Base-by-base conservation (phyloP, 1,140 invertebrate species). In the Tetramorium alpestre region DNA sequence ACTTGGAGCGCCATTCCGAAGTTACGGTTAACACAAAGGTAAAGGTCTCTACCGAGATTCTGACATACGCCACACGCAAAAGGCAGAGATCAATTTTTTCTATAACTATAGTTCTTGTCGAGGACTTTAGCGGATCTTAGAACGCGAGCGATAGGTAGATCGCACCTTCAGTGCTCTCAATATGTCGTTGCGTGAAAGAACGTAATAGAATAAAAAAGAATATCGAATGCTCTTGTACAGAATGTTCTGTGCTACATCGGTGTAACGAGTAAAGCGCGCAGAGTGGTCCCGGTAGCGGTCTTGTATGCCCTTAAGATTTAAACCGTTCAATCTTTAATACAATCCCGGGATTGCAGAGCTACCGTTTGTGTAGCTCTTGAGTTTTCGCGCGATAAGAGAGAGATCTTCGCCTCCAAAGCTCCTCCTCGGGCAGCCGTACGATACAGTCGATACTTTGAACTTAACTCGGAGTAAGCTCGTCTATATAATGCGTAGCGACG, bases 71-170 rank as follows among this genome's bases (percentile, higher is more conserved):
- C 33, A 51, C 65, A 82, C 13, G 54, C 25, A 75, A 84, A 73
- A 84, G 56, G 8, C 69, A 47, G 7, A 72, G 80, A 75, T 75
- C 54, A 75, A 73, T 75, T 49, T 49, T 7, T 73, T 60, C 18
- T 73, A 22, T 58, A 44, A 22, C 18, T 73, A 22, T 58, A 44
- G 33, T 25, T 41, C 65, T 82, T 58, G 80, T 2, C 47, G 47
- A 67, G 8, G 11, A 69, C 47, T 3, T 33, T 54, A 22, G 47
- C n/a, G 13, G 4, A 80, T 82, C 67, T 72, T 49, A 7, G 13
- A 67, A 70, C 11, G n/a, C 22, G 51, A 18, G 16, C 51, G 25
- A 8, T 18, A 25, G 13, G 13, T 60, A 69, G 13, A 25, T 4
- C 18, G 25, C 13, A 3, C 11, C 5, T 49, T 25, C 16, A 18